Evolutionary conservation across 1,140 invertebrate species (phyloP).

Genomic region (Aradophagus sp.): DNA sequence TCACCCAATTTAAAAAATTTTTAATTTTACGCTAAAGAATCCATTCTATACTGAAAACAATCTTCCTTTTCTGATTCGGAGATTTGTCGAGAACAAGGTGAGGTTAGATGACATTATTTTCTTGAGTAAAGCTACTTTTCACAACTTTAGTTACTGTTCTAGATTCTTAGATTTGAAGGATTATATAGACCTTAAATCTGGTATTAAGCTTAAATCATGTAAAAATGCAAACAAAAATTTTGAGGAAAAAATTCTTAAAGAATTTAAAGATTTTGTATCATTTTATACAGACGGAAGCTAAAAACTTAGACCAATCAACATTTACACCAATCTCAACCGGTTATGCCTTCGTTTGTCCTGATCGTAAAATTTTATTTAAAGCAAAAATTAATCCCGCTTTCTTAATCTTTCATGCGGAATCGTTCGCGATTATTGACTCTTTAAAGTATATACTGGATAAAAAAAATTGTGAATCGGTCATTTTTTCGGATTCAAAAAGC

Average conservation of each 20-base stretch:
- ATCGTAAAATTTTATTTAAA: not conserved
- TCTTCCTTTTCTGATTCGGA: too few relatives aligned
- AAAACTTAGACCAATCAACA: not conserved
- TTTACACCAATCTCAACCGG: not conserved
- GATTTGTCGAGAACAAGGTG: too few relatives aligned
- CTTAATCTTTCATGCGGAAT: constrained; percentile 3
- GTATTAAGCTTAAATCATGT: too few relatives aligned
- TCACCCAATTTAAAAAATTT: too few relatives aligned
- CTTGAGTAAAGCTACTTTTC: too few relatives aligned
- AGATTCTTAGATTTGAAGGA: too few relatives aligned
- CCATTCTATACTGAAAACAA: not conserved
- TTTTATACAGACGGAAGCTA: constrained; percentile 5
- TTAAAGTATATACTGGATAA: not conserved
- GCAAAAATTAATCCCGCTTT: not conserved
- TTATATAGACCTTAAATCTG: too few relatives aligned
- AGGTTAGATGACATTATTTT: too few relatives aligned
- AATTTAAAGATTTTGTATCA: not conserved
- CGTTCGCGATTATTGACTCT: not conserved
- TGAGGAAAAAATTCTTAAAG: too few relatives aligned
- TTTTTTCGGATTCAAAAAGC: not conserved
- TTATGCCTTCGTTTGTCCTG: not conserved
- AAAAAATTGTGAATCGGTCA: not conserved
- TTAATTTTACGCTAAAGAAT: too few relatives aligned
- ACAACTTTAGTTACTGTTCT: too few relatives aligned
- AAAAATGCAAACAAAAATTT: too few relatives aligned